A percentile compares a stretch with the other conserved stretches of the same genome.
Evolutionary conservation across 2,888 invertebrate genomes (phyloP).

Genomic region (Altica lythri): DNA sequence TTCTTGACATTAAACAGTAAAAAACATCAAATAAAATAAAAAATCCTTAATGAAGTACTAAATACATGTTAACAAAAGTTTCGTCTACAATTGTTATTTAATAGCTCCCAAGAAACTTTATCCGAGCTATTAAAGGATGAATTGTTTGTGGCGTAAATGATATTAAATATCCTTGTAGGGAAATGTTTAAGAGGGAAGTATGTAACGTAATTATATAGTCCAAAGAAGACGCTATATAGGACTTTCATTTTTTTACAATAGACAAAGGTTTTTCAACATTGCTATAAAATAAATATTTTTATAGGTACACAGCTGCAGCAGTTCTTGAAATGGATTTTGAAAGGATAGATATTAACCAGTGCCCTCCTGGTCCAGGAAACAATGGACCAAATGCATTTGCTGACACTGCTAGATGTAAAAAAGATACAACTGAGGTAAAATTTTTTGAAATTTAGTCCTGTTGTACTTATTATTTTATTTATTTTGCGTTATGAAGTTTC

Average conservation of each 20-base stretch:
- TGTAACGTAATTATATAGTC: no score
- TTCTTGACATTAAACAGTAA: no score
- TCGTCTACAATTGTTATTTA: background rate
- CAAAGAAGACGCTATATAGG: no score
- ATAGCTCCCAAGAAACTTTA: background rate
- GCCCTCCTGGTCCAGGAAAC: constrained; percentile 88
- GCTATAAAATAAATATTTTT: constrained; percentile 1
- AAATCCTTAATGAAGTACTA: no score
- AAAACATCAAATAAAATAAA: no score
- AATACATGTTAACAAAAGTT: no score
- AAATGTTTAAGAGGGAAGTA: background rate
- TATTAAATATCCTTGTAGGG: background rate
- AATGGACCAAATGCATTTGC: constrained; percentile 86
- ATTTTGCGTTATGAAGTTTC: no score
- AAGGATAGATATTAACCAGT: constrained; percentile 96
- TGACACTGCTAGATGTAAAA: constrained; percentile 89
- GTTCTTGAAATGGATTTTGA: constrained; percentile 97
- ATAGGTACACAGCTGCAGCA: constrained; percentile 87
- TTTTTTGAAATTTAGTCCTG: no score
- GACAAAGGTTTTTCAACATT: no score
- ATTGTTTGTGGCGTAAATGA: background rate
- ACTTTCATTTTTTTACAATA: no score
- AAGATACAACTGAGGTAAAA: constrained; percentile 80
- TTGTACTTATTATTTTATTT: no score
- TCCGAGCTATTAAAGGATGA: constrained; percentile 2